Percentiles rank a stretch among this genome's conserved stretches.
Evolutionary conservation across 2,113 vertebrate species (phyloP).

Genomic region (Glaucomys volans): DNA sequence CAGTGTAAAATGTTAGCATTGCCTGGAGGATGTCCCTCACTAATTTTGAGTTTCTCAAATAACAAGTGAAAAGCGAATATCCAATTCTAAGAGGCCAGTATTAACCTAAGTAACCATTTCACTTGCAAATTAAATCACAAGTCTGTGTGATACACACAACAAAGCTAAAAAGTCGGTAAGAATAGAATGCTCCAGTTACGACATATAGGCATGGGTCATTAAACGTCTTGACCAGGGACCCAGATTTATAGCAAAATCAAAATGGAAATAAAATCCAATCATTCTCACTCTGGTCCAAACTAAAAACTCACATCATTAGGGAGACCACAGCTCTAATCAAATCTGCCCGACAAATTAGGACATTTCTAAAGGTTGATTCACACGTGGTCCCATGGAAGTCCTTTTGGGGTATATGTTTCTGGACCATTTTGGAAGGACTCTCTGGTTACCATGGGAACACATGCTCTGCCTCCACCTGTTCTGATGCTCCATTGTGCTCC

Average conservation of each 20-base stretch:
- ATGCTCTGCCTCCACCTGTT: neutral
- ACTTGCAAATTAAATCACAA: constrained; percentile 42
- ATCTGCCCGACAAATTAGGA: constrained; percentile 31
- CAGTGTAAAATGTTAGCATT: constrained; percentile 31
- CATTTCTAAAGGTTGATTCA: constrained; percentile 51
- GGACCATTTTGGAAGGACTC: neutral
- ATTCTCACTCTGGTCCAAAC: neutral
- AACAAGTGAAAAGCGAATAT: constrained; percentile 45
- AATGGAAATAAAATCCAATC: constrained; percentile 50
- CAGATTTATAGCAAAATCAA: constrained; percentile 52
- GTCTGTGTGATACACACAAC: neutral
- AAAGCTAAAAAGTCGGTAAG: constrained; percentile 1
- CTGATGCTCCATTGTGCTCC: neutral
- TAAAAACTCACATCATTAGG: constrained; percentile 23
- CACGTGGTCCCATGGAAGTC: neutral
- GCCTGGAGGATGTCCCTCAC: constrained; percentile 10
- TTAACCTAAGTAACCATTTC: constrained; percentile 33
- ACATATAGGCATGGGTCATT: neutral
- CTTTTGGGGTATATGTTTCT: neutral
- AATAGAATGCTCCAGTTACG: neutral
- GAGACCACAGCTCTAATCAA: neutral
- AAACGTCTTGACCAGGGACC: constrained; percentile 33
- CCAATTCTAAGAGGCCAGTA: constrained; percentile 31
- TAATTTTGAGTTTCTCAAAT: constrained; percentile 61
- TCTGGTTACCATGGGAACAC: neutral